Evolutionary conservation across 2,113 vertebrate species (phyloP), one percentile per base, ranked within the genome.

Genomic region (Rhynchomys soricoides): DNA sequence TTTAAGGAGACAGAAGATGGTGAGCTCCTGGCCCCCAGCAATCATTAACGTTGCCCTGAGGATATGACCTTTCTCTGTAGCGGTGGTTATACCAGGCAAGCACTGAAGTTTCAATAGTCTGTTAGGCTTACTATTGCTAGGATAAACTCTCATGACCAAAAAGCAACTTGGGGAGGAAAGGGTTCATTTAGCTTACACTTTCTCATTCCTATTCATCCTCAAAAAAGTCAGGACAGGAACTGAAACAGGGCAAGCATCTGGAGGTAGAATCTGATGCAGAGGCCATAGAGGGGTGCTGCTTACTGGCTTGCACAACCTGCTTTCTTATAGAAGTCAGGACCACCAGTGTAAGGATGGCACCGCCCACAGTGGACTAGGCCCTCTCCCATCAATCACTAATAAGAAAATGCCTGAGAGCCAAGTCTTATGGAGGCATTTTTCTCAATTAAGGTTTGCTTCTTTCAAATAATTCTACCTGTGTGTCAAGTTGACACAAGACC

Each of bases 41-140:
- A 7, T 59, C 15, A 16, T 45, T 59, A 45, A 5, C 5, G 9
- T 75, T 6, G 13, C 74, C 1, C 1, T 21, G n/a, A 55, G 24
- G 8, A 59, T 88, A 16, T 7, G 1, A 26, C 4, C 16, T 31
- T 55, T n/a, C 11, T 57, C 1, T 11, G 6, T 1, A 13, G 12
- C 40, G 37, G 21, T 40, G n/a, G 19, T 43, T 40, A 62, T 34
- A 55, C 52, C 52, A 62, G 40, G 26, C 1, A 17, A 43, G 26
- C 26, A 59, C 7, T 64, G 21, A 37, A 5, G 31, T 77, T 15
- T 89, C 52, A 75, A 13, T 48, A n/a, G n/a, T 37, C 24, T 74
- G 21, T 43, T 12, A 21, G 37, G n/a, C 7, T 74, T 74, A 74
- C 71, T 74, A 11, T n/a, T 73, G n/a, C 71, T 43, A 11, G 22